phyloP scores from a whole-genome alignment of 35 echinoderm and acorn worm genomes.

The Diadema setosum region DNA sequence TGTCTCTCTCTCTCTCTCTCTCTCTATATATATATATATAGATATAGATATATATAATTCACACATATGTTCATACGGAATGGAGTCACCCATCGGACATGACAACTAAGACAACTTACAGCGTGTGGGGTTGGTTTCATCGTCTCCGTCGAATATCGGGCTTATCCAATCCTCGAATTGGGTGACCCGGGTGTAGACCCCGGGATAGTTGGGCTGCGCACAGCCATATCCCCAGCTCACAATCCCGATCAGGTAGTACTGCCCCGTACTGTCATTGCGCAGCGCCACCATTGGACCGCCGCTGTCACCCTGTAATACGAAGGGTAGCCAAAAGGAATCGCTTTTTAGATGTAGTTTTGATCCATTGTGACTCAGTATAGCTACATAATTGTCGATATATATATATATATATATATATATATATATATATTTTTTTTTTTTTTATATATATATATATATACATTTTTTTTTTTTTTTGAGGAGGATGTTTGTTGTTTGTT shows the following conservation, averaged over 20 bases:
- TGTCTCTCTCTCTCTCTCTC: no score
- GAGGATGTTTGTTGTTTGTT: no score
- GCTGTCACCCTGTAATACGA: constrained; percentile 20
- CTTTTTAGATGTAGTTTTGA: no score
- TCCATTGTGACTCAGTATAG: no score
- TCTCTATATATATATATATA: no score
- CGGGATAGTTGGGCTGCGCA: constrained; percentile 14
- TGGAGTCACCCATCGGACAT: no score
- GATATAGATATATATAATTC: no score
- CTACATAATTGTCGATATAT: no score
- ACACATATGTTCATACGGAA: background rate
- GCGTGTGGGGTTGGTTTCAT: background rate
- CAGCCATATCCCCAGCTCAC: constrained; percentile 58
- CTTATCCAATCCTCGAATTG: constrained; percentile 44
- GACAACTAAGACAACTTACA: background rate
- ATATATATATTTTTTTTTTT: no score
- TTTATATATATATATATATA: no score
- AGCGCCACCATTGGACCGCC: constrained; percentile 42
- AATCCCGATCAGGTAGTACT: constrained; percentile 33
- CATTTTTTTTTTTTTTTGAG: no score
- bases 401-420: no score
- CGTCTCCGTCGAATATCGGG: constrained; percentile 17
- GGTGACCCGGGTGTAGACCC: constrained; percentile 45
- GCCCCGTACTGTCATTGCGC: background rate
- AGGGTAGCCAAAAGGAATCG: background rate